Evolutionary conservation across 2,888 invertebrate genomes (phyloP).

Genomic region (Tipula helvola): DNA sequence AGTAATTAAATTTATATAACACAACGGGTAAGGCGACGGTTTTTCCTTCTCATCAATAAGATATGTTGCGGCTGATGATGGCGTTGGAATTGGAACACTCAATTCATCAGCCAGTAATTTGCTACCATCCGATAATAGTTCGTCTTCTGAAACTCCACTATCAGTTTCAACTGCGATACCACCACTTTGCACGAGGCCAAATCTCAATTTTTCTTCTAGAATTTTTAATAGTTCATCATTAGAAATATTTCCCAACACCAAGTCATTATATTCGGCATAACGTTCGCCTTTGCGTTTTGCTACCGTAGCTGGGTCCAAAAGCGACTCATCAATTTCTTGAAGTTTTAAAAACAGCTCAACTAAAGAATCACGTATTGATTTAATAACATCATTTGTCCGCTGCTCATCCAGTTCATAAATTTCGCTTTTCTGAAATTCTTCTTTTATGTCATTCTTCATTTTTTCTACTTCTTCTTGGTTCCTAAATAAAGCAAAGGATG

Average conservation of each 20-base stretch:
- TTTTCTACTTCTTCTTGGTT: constrained; percentile 58
- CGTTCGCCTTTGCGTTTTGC: constrained; percentile 7
- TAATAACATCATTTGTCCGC: constrained; percentile 27
- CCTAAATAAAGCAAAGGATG: constrained; percentile 34
- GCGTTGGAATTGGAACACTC: constrained; percentile 23
- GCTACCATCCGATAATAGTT: not conserved
- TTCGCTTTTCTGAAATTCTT: constrained; percentile 36
- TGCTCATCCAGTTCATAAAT: constrained; percentile 31
- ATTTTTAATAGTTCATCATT: constrained; percentile 4
- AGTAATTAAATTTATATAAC: constrained; percentile 32
- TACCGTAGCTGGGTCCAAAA: not conserved
- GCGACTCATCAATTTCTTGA: constrained; percentile 32
- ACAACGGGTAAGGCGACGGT: constrained; percentile 33
- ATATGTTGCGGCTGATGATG: constrained; percentile 22
- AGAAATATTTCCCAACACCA: not conserved
- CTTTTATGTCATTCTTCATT: constrained; percentile 45
- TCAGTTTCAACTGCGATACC: constrained; percentile 27
- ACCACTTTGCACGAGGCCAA: constrained; percentile 25
- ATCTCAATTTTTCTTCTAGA: constrained; percentile 28
- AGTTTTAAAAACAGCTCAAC: constrained; percentile 34
- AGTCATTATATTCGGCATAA: not conserved
- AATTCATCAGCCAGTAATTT: constrained; percentile 20
- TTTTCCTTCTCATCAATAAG: constrained; percentile 26
- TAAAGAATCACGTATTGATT: constrained; percentile 30
- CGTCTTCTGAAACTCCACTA: constrained; percentile 16